phyloP scores from a whole-genome alignment of 2,113 vertebrate genomes.

The Procapra przewalskii region DNA sequence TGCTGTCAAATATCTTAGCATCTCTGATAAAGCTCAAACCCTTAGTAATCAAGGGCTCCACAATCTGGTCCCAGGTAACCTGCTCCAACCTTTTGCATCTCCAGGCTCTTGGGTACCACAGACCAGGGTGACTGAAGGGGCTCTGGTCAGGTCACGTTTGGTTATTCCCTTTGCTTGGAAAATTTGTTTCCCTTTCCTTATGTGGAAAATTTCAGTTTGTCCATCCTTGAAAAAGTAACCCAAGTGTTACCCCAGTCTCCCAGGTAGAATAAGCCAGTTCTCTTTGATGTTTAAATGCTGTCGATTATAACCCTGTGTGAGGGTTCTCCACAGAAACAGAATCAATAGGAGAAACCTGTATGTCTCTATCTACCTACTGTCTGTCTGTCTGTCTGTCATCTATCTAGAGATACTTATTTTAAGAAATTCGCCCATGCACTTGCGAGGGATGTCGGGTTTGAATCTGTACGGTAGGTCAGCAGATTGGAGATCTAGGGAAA shows the following conservation, averaged over 20 bases:
- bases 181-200: neutral
- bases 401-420: neutral
- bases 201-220: neutral
- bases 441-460: neutral
- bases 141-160: neutral
- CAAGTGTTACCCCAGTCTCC: neutral
- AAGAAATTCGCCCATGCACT: neutral
- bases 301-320: neutral
- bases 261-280: neutral
- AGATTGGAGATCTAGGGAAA: neutral
- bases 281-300: neutral
- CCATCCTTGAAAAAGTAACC: neutral
- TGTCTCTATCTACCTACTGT: neutral
- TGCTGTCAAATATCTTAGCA: neutral
- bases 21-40: neutral
- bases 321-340: neutral
- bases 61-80: neutral
- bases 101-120: rapidly evolving
- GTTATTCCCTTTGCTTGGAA: neutral
- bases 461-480: neutral
- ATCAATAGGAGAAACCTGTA: neutral
- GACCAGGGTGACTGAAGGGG: neutral
- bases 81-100: no score
- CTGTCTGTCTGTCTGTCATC: neutral
- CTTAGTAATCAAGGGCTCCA: neutral